These are phyloP conservation scores for Lasioglossum marginatum DNA, from an alignment of 2,888 invertebrate species.

Conservation along the genomic window DNA sequence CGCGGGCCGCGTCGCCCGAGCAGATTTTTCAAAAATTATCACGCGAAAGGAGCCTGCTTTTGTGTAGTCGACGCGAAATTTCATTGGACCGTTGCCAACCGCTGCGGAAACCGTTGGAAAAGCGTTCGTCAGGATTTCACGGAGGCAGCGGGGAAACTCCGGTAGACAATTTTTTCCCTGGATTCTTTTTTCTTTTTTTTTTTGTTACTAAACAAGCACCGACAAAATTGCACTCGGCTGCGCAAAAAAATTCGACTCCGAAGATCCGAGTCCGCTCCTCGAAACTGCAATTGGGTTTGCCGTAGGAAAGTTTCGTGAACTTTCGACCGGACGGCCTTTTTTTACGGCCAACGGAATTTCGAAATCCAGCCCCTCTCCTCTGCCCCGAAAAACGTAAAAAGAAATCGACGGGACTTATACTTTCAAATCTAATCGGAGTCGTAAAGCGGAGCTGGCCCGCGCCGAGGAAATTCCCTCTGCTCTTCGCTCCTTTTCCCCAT, in stretches of 20 bases:
- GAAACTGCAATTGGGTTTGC: neutral
- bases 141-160: conserved; percentile 34
- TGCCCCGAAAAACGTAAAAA: neutral
- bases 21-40: conserved; percentile 15
- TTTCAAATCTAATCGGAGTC: neutral
- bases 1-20: neutral
- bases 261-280: neutral
- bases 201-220: neutral
- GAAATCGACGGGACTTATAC: conserved; percentile 1
- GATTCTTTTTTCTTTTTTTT: neutral
- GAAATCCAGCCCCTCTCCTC: neutral
- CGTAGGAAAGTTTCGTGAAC: neutral
- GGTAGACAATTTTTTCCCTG: neutral
- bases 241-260: neutral
- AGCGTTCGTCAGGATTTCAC: conserved; percentile 52
- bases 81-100: conserved; percentile 73
- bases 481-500: neutral
- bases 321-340: neutral
- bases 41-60: conserved; percentile 17
- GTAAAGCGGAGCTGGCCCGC: neutral
- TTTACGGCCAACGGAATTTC: neutral
- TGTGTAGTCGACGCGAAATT: conserved; percentile 70
- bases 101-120: conserved; percentile 55
- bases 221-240: neutral
- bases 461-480: neutral